Conservation (phyloP, 2,113 vertebrate species). For the Chlamydotis undulata region DNA sequence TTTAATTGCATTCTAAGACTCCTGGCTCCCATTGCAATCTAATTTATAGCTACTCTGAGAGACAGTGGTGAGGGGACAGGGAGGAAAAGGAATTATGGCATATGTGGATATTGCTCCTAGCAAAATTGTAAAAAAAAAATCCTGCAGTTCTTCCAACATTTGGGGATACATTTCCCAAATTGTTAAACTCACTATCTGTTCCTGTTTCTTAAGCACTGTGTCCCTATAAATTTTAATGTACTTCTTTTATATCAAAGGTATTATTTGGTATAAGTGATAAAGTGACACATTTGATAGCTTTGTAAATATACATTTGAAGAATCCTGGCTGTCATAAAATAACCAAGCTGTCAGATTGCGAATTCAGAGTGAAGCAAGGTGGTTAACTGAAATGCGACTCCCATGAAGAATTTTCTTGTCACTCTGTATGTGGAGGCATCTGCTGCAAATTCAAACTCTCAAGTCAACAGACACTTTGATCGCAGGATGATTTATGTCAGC, state of each 20-base stretch:
- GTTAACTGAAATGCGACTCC: slow-evolving; percentile 68
- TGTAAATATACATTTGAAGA: slow-evolving; percentile 64
- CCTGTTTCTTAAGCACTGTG: background rate
- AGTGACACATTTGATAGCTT: slow-evolving; percentile 45
- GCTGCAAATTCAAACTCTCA: slow-evolving; percentile 71
- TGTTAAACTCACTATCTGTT: background rate
- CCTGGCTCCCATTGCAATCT: background rate
- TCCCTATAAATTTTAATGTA: slow-evolving; percentile 41
- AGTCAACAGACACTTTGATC: slow-evolving; percentile 81
- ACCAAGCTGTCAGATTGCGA: slow-evolving; percentile 63
- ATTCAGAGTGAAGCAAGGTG: slow-evolving; percentile 46
- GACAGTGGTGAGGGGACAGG: background rate
- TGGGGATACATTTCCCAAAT: slow-evolving; percentile 15
- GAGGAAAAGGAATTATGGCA: background rate
- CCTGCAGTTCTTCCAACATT: background rate
- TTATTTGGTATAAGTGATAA: slow-evolving; percentile 46
- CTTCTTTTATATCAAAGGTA: slow-evolving; percentile 27
- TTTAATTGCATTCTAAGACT: background rate
- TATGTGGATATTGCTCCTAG: background rate
- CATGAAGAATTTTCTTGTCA: slow-evolving; percentile 81
- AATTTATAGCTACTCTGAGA: background rate
- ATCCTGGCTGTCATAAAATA: slow-evolving; percentile 66
- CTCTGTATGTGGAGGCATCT: slow-evolving; percentile 77
- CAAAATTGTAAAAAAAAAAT: background rate
- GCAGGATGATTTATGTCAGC: slow-evolving; percentile 82